A percentile compares a stretch with the other conserved stretches of the same genome.
These are phyloP conservation scores for Mobula hypostoma DNA, from an alignment of 2,113 vertebrate species.

Conservation along the genomic window DNA sequence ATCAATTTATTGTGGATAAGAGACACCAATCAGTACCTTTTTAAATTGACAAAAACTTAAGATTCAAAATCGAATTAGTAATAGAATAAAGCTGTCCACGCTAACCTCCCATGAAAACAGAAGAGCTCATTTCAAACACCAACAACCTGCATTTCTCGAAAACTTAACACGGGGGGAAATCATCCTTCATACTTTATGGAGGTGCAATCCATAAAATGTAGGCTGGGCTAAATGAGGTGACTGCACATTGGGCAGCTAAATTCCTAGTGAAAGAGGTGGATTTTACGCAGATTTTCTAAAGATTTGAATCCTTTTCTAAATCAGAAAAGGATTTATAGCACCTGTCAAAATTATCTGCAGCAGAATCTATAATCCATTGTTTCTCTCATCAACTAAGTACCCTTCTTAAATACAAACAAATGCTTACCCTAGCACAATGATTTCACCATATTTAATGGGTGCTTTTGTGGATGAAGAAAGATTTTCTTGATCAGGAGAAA, in stretches of 20 bases:
- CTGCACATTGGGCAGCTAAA: background rate
- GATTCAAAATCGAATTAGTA: background rate
- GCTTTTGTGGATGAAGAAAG: conserved; percentile 87
- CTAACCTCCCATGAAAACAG: background rate
- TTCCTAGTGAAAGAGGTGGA: background rate
- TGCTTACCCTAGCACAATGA: conserved; percentile 95
- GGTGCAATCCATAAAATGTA: background rate
- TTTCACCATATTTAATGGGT: conserved; percentile 96
- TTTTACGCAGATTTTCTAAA: background rate
- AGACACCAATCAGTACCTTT: background rate
- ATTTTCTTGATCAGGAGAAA: conserved; percentile 98
- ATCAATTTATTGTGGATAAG: background rate
- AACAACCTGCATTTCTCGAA: background rate
- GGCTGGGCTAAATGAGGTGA: background rate
- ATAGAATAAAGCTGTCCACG: background rate
- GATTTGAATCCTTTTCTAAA: background rate
- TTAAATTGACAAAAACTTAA: background rate
- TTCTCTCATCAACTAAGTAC: background rate
- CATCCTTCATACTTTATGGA: background rate
- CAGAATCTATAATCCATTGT: background rate
- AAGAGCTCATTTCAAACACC: background rate
- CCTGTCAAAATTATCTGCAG: background rate
- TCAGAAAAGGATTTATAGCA: background rate
- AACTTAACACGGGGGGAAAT: background rate
- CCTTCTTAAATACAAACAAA: too few species aligned